These are phyloP conservation scores for Trichechus manatus DNA, from an alignment of 2,113 vertebrate species.

Conservation along the genomic window DNA sequence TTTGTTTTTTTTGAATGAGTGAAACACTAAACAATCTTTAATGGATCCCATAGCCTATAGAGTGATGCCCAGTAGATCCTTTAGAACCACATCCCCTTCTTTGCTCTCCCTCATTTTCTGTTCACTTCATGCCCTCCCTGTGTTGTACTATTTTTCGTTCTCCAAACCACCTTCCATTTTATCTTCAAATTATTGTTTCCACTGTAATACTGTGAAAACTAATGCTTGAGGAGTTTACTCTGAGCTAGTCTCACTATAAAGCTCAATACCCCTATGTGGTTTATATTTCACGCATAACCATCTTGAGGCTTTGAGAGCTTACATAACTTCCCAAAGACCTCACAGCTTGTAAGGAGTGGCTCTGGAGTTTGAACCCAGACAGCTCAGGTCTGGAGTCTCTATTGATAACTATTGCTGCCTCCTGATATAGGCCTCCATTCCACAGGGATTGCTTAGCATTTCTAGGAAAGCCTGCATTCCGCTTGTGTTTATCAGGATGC, in stretches of 20 bases:
- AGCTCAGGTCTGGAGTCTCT: background rate
- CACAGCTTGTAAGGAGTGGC: background rate
- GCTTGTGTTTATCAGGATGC: background rate
- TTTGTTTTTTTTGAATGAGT: conserved; percentile 2
- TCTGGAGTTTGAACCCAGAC: background rate
- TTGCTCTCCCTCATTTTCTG: background rate
- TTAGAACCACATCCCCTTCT: background rate
- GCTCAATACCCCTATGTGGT: background rate
- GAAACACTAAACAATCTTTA: background rate
- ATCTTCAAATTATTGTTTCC: background rate
- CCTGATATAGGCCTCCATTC: background rate
- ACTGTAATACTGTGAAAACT: background rate
- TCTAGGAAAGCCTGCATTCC: background rate
- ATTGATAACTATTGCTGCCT: background rate
- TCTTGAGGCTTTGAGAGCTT: background rate
- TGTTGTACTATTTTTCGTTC: background rate
- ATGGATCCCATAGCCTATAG: background rate
- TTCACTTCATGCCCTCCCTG: background rate
- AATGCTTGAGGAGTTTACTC: background rate
- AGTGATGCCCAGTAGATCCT: background rate
- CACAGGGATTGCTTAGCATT: conserved; percentile 1
- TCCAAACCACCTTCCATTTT: conserved; percentile 6
- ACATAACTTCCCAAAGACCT: background rate
- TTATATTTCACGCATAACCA: background rate
- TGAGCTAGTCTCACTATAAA: background rate